phyloP scores from a whole-genome alignment of 1,140 invertebrate species.

The Platyura marginata region DNA sequence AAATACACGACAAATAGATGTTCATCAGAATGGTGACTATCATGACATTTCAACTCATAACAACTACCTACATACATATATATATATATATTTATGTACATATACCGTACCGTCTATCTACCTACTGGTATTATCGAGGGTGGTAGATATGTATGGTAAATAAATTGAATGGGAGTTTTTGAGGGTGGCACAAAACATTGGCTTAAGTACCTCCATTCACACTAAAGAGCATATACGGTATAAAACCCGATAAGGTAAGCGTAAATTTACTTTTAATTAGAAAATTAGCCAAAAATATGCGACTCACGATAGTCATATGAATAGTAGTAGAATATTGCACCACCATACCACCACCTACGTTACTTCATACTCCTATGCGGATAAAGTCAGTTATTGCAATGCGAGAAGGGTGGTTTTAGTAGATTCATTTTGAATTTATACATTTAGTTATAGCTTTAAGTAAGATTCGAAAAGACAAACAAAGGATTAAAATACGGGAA shows the following conservation, averaged over 20 bases:
- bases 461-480: too few relatives aligned
- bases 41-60: too few relatives aligned
- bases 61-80: too few relatives aligned
- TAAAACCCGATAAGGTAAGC: neutral
- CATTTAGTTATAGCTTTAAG: neutral
- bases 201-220: neutral
- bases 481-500: neutral
- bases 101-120: too few relatives aligned
- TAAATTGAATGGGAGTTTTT: too few relatives aligned
- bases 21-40: too few relatives aligned
- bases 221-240: neutral
- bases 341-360: too few relatives aligned
- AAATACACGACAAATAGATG: too few relatives aligned
- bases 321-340: conserved; percentile 1
- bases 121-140: too few relatives aligned
- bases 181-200: too few relatives aligned
- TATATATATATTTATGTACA: too few relatives aligned
- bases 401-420: neutral
- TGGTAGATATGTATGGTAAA: too few relatives aligned
- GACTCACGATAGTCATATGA: conserved; percentile 4
- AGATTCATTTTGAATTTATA: neutral
- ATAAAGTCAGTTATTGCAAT: neutral
- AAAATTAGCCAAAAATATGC: conserved; percentile 6
- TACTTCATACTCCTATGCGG: neutral
- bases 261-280: conserved; percentile 5